These are phyloP conservation scores for Malurus cyaneus DNA, from an alignment of 2,113 vertebrate genomes.

Conservation along the genomic window DNA sequence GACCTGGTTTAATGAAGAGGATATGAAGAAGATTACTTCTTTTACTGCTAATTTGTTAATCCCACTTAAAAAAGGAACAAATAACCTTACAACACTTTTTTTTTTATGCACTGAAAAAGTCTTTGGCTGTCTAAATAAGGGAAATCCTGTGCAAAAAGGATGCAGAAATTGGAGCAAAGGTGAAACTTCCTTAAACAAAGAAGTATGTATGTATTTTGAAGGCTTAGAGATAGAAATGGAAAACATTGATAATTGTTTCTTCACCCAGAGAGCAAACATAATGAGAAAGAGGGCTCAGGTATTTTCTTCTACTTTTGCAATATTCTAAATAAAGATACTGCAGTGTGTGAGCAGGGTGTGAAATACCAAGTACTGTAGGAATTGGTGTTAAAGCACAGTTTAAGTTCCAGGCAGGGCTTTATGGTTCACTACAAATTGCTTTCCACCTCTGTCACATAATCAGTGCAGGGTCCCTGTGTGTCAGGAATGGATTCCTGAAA, in stretches of 20 bases:
- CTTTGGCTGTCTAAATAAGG: constrained; percentile 6
- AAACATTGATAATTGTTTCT: neutral
- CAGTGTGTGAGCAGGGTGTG: neutral
- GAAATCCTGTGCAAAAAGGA: constrained; percentile 44
- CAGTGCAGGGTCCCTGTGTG: neutral
- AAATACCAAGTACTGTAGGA: neutral
- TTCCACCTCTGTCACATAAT: neutral
- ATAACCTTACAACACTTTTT: neutral
- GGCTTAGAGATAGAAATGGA: neutral
- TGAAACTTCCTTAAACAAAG: constrained; percentile 1
- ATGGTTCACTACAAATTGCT: neutral
- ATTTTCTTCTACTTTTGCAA: neutral
- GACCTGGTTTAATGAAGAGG: neutral
- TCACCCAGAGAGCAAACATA: neutral
- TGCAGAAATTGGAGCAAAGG: constrained; percentile 25
- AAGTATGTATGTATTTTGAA: neutral
- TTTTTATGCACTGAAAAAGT: neutral
- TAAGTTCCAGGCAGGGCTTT: neutral
- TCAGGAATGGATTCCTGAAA: neutral
- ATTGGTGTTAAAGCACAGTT: neutral
- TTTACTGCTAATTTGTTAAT: neutral
- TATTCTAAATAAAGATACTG: neutral
- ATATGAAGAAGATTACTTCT: neutral
- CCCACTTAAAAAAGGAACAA: neutral
- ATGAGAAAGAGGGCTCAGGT: neutral